Evolutionary conservation across 53 echinoderm and acorn worm genomes (phyloP).

Genomic region (Crossaster papposus): DNA sequence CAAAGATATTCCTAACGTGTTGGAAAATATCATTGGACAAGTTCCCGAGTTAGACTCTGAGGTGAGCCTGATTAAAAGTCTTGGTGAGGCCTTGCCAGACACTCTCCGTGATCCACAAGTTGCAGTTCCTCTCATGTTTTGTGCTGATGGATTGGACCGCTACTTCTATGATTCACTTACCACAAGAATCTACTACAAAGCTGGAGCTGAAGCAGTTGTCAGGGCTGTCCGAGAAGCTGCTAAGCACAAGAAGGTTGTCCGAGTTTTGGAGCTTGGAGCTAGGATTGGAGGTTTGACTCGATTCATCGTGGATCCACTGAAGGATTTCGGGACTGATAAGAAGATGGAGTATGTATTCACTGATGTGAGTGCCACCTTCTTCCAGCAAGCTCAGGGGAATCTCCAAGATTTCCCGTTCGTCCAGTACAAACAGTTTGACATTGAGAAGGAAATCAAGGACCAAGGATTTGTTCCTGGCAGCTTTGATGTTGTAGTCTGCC

Average conservation of each 20-base stretch:
- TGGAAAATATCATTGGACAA: conserved; percentile 61
- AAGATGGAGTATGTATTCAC: conserved; percentile 93
- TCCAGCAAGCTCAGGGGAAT: conserved; percentile 87
- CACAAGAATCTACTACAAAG: conserved; percentile 87
- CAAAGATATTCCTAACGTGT: conserved; percentile 69
- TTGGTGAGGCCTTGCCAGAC: conserved; percentile 86
- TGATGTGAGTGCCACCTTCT: conserved; percentile 94
- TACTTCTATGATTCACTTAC: conserved; percentile 91
- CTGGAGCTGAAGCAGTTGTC: conserved; percentile 74
- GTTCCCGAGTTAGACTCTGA: conserved; percentile 87
- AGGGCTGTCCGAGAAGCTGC: conserved; percentile 71
- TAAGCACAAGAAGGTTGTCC: conserved; percentile 77
- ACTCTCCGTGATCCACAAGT: conserved; percentile 86
- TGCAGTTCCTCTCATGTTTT: conserved; percentile 86
- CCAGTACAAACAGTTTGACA: conserved; percentile 96
- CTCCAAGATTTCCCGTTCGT: conserved; percentile 82
- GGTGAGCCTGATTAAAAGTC: conserved; percentile 77
- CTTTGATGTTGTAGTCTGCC: conserved; percentile 82
- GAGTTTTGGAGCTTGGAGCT: conserved; percentile 92
- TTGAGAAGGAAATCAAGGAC: conserved; percentile 78
- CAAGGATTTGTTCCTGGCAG: conserved; percentile 91
- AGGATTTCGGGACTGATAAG: conserved; percentile 70
- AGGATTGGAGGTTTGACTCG: conserved; percentile 91
- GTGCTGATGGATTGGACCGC: conserved; percentile 81
- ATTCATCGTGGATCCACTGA: conserved; percentile 78